phyloP scores from a whole-genome alignment of 2,797 vertebrate species.

The Rhynchotus rufescens region DNA sequence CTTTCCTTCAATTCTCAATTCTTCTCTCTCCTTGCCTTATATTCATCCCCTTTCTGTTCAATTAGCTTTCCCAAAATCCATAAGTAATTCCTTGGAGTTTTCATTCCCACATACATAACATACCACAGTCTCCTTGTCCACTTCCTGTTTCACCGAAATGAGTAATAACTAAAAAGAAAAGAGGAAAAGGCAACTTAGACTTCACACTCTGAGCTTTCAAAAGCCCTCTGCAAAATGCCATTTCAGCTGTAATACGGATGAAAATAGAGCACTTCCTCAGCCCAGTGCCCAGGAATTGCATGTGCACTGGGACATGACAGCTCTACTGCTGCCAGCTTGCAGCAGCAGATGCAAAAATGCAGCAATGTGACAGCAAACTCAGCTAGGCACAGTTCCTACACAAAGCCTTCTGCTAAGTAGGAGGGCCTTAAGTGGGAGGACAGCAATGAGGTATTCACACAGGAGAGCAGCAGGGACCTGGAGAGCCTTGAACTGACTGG shows the following conservation, averaged over 20 bases:
- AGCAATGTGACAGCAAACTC: not conserved
- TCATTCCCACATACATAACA: not conserved
- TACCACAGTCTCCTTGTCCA: not conserved
- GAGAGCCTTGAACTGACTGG: not conserved
- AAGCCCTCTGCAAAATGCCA: not conserved
- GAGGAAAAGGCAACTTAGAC: not conserved
- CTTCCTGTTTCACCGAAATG: not conserved
- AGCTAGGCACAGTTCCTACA: not conserved
- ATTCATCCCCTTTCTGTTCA: not conserved
- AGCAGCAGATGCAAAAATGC: accelerated
- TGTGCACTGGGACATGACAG: accelerated
- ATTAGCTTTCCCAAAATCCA: not conserved
- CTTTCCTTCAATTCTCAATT: not conserved
- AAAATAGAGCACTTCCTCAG: not conserved
- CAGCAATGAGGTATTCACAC: not conserved
- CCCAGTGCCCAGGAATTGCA: not conserved
- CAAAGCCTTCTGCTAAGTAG: not conserved
- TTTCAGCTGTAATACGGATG: not conserved
- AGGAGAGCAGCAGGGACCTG: not conserved
- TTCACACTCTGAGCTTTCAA: not conserved
- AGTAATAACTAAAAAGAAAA: not conserved
- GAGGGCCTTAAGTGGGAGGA: not conserved
- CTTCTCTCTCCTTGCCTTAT: not conserved
- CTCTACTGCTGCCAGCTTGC: not conserved
- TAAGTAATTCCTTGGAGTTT: not conserved